Base-by-base conservation (phyloP, 2,888 invertebrate genomes). In the Zele albiditarsus region DNA sequence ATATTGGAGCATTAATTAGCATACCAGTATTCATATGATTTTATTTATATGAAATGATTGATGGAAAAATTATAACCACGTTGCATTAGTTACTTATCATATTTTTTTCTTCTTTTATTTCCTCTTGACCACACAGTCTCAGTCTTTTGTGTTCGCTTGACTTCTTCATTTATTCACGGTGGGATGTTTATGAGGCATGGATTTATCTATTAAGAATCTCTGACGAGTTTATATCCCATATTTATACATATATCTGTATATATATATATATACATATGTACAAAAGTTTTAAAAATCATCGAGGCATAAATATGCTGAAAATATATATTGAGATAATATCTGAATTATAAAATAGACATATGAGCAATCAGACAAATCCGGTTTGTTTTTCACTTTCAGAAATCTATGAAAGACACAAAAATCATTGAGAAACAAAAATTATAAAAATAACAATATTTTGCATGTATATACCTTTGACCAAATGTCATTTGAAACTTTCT, bases 61-160 rank as follows among this genome's bases (percentile, higher is more conserved):
- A 31, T 31, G 31, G 31, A 31, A 31, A 31, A 31, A 31, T 31
- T 31, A 57, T 53, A 5, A 38, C 16, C 53, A n/a, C 16, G 16
- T 49, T 69, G 20, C 16, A 63, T 62, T 28, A 31, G 31, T 31
- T 31, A 31, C 31, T 31, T 31, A 31, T 31, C 31, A 31, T 31
- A 53, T 0, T 20, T 53, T 53, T 67, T 49, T 68, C 62, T 73
- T 60, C 38, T 49, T 33, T 1, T 16, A n/a, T n/a, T n/a, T n/a
- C n/a, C 5, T 38, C 38, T n/a, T 38, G 23, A 60, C 28, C 25
- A 58, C 58, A 58, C 70, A 42, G 27, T 70, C 25, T 42, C 27
- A 60, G 42, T 60, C 62, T 68, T 53, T 68, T 49, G 27, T 53
- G 58, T 57, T 27, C 27, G 42, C 46, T 33, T 63, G 49, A 49